Evolutionary conservation across 2,888 invertebrate genomes (phyloP), one percentile per base, ranked within the genome.

Genomic region (Conops quadrifasciatus): DNA sequence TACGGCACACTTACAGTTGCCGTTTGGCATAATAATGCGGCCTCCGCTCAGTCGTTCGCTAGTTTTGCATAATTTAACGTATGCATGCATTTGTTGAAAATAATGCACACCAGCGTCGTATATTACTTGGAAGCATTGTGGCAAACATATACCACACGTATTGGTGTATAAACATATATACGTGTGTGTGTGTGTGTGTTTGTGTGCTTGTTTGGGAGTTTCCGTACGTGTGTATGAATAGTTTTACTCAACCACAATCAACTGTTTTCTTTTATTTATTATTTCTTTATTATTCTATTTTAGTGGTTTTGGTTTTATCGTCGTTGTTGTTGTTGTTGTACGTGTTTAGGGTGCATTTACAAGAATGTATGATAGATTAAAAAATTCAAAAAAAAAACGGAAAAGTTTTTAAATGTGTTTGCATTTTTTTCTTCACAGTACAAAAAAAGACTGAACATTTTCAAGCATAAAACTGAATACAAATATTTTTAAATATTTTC

Each of bases 11-110:
- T 36, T 36, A 7, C 59, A 24, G 24, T 45, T 26, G n/a, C 28
- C 47, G 59, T 67, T 67, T n/a, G 67, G 67, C 67, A 58, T 67
- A 67, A 67, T 58, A 67, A 58, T 59, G 59, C 58, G 66, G 36
- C 36, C 9, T 36, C 36, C n/a, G n/a, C n/a, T 7, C 36, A 3
- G 24, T 24, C 26, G 56, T 58, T 67, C 58, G 16, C 21, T 45
- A 67, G 16, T 58, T 67, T 67, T 67, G 59, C 67, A 67, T 67
- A 67, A 58, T 67, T 58, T 59, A 58, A 53, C 5, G 30, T 30
- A 65, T 65, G 51, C 47, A 65, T 65, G 51, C 47, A 65, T 65
- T 65, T 49, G 65, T 51, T 56, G 16, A 30, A 66, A 53, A 56
- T 53, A 49, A 56, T 66, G 30, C 66, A 36, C 47, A 24, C 15